A percentile compares a stretch with the other conserved stretches of the same genome.
These are phyloP conservation scores for Oreochromis spilurus DNA, from an alignment of 2,113 vertebrate genomes.

Conservation along the genomic window DNA sequence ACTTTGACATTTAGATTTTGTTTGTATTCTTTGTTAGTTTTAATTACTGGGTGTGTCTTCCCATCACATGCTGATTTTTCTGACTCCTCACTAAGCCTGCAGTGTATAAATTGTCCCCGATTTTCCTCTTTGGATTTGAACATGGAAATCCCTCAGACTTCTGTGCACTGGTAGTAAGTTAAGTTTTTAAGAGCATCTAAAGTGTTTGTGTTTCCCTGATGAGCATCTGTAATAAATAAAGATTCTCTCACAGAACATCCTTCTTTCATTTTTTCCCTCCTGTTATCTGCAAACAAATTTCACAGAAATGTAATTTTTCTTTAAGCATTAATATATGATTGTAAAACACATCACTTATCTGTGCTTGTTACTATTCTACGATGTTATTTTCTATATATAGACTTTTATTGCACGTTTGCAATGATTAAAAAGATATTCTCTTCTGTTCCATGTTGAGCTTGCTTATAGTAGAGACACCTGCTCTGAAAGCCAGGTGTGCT, in stretches of 20 bases:
- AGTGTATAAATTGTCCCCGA: neutral
- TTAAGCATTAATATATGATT: neutral
- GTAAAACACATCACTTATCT: neutral
- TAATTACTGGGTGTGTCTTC: neutral
- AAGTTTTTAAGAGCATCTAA: neutral
- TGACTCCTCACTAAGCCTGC: neutral
- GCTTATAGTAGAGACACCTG: neutral
- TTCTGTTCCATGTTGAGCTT: neutral
- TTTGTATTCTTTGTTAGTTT: neutral
- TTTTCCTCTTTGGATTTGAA: neutral
- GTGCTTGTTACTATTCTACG: neutral
- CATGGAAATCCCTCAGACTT: neutral
- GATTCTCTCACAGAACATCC: neutral
- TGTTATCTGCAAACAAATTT: neutral
- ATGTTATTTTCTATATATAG: neutral
- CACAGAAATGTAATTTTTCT: neutral
- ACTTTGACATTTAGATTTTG: neutral
- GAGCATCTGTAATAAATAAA: neutral
- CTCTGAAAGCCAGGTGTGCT: neutral
- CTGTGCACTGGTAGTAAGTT: neutral
- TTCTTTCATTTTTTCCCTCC: neutral
- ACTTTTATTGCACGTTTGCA: neutral
- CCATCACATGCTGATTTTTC: neutral
- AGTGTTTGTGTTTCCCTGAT: neutral
- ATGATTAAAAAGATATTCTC: neutral